These are phyloP conservation scores for Apodemia mormo DNA, from an alignment of 2,888 invertebrate genomes.

Conservation along the genomic window DNA sequence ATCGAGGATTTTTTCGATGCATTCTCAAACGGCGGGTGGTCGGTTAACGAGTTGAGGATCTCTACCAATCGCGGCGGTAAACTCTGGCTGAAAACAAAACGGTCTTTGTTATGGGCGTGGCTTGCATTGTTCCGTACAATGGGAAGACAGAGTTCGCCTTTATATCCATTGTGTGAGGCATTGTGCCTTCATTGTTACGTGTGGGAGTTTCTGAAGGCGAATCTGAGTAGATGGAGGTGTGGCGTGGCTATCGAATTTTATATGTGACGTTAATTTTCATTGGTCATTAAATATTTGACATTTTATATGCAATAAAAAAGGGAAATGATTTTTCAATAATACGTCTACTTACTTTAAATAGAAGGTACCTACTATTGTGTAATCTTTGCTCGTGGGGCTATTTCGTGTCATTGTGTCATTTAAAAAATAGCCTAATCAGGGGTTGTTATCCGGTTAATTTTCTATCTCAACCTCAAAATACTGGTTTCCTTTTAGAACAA, in stretches of 20 bases:
- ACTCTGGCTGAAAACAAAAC: conserved; percentile 73
- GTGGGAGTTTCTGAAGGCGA: conserved; percentile 30
- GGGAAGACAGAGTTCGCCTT: conserved; percentile 72
- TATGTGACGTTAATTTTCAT: background rate
- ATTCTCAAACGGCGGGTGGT: conserved; percentile 64
- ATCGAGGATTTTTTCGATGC: conserved; percentile 48
- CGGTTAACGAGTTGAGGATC: conserved; percentile 37
- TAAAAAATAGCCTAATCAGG: no score
- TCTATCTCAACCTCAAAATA: no score
- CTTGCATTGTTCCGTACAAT: conserved; percentile 71
- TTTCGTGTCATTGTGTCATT: no score
- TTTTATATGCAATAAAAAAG: background rate
- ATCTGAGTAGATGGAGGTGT: background rate
- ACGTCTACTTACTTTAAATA: no score
- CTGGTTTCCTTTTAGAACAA: no score
- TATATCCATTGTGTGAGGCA: conserved; percentile 63
- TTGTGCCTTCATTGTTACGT: conserved; percentile 47
- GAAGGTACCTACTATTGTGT: no score
- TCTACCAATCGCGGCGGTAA: conserved; percentile 57
- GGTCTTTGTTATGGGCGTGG: conserved; percentile 66
- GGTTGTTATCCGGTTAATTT: no score
- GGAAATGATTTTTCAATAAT: no score
- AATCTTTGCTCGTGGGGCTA: no score
- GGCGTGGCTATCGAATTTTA: background rate
- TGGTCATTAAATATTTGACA: background rate